These are phyloP conservation scores for Zosterops japonicus DNA, from an alignment of 2,113 vertebrate species.

Conservation along the genomic window DNA sequence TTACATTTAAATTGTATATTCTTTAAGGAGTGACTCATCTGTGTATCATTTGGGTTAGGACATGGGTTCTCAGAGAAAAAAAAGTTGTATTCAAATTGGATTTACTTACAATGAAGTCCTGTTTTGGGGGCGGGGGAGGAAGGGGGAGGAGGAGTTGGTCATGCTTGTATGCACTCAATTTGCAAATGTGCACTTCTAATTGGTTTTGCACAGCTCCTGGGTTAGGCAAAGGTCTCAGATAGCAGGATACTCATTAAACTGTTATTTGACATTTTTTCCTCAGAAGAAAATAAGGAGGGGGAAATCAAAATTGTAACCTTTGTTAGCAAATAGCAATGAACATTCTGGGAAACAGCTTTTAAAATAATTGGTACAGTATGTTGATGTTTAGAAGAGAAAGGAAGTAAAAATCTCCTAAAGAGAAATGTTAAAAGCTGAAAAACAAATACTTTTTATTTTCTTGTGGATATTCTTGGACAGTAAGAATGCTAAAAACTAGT, in stretches of 20 bases:
- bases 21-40: not conserved
- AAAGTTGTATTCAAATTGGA: not conserved
- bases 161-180: slow-evolving; percentile 15
- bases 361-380: slow-evolving; percentile 33
- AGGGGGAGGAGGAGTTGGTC: not conserved
- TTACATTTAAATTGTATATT: not conserved
- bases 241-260: slow-evolving; percentile 50
- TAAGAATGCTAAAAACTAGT: not conserved
- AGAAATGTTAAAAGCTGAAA: not conserved
- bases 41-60: not conserved
- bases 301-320: slow-evolving; percentile 9
- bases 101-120: not conserved
- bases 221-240: slow-evolving; percentile 36
- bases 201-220: slow-evolving; percentile 13
- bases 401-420: not conserved
- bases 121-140: fast-evolving
- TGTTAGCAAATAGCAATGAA: slow-evolving; percentile 23
- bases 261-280: slow-evolving; percentile 18
- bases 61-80: not conserved
- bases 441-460: not conserved
- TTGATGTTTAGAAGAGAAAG: not conserved
- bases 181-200: slow-evolving; percentile 42
- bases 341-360: not conserved
- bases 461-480: not conserved
- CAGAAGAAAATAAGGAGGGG: not conserved